These are phyloP conservation scores for Varecia variegata DNA, from an alignment of 2,797 vertebrate species.

Conservation along the genomic window DNA sequence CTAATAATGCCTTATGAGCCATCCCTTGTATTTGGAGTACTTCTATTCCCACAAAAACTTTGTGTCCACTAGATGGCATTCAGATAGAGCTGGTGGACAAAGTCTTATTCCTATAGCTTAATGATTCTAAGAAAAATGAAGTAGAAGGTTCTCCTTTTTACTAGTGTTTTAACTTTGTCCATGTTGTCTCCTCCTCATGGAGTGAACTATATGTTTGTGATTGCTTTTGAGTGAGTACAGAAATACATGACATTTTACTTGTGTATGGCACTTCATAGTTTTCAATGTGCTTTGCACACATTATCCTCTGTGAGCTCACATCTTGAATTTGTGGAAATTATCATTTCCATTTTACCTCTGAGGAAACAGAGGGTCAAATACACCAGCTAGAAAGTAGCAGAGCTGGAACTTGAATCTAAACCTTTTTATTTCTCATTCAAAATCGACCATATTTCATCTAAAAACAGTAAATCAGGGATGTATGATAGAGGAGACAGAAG, in stretches of 20 bases:
- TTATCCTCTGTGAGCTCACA: not conserved
- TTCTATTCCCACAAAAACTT: not conserved
- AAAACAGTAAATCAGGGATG: not conserved
- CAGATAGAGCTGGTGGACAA: conserved; percentile 18
- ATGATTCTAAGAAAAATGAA: not conserved
- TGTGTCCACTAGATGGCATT: conserved; percentile 61
- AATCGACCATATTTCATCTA: not conserved
- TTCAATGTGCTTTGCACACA: not conserved
- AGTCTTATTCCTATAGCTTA: not conserved
- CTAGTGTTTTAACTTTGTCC: conserved; percentile 14
- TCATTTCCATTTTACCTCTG: conserved; percentile 40
- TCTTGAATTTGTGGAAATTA: conserved; percentile 32
- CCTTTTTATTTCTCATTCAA: conserved; percentile 44
- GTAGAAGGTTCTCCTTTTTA: not conserved
- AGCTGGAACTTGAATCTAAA: conserved; percentile 32
- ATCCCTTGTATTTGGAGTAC: not conserved
- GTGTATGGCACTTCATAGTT: not conserved
- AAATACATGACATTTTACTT: not conserved
- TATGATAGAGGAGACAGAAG: not conserved
- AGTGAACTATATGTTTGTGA: not conserved
- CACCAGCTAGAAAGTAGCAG: not conserved
- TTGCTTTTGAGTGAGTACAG: not conserved
- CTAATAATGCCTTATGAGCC: not conserved
- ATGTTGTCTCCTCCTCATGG: not conserved
- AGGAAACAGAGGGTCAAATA: conserved; percentile 38